Base-by-base conservation (phyloP, 2,888 invertebrate genomes). In the Epicampocera succincta region DNA sequence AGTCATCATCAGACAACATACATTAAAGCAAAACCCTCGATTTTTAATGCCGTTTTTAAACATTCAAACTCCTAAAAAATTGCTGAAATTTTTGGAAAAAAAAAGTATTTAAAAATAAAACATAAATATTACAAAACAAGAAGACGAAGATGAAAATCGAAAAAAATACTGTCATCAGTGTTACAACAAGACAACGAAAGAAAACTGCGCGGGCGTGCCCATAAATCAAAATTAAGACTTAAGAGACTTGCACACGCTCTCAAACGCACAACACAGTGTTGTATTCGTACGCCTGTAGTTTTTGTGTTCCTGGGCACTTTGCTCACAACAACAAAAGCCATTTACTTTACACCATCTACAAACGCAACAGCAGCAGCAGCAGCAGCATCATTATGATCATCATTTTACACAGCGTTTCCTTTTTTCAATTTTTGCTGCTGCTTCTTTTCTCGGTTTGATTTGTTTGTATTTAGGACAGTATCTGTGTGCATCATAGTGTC, bases 201-300 rank as follows among this genome's bases (percentile, higher is more conserved):
- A 79, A 82, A 76, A 84, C 84, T 86, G 88, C 88, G 89, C 88
- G 88, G 88, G 88, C 88, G 88, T 89, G 88, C 88, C 86, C 88
- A 88, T 88, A 88, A 88, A 88, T 88, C 88, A 88, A 88, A 88
- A 85, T 89, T 87, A 87, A 87, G 87, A 87, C 88, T 88, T 88
- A 88, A 15, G 38, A 29, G 25, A 66, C 74, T 75, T 50, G 58
- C 66, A 54, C 54, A 52, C 61, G 42, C 65, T 63, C 61, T 68
- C 38, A 50, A 54, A 66, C 66, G 69, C 54, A 61, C 48, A 46
- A 33, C 44, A 33, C 50, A 42, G n/a, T 21, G 13, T 12, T 56
- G 63, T n/a, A n/a, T n/a, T n/a, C n/a, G n/a, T 25, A 21, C 12
- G 61, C 12, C 50, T 54, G 46, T 69, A 76, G 33, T 46, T 71